Conservation (phyloP, 1,140 invertebrate species). For the Neuroterus valhalla region DNA sequence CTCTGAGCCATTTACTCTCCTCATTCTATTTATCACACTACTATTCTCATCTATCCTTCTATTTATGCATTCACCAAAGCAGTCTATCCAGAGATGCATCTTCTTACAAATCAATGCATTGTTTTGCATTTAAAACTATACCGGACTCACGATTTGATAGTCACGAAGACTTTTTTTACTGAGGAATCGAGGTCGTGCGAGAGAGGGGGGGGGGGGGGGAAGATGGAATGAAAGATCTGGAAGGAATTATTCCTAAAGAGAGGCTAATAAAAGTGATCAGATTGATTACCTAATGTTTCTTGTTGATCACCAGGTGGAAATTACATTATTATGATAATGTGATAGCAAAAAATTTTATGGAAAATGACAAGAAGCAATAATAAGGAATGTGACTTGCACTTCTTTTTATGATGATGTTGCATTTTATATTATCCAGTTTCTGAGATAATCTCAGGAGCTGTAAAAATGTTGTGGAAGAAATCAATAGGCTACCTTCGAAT, state of each 20-base stretch:
- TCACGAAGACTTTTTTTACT: neutral
- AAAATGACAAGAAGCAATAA: neutral
- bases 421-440: too few species aligned
- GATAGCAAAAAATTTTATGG: neutral
- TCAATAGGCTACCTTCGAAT: too few species aligned
- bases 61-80: neutral
- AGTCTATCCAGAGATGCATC: neutral
- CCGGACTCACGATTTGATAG: slow-evolving; percentile 3
- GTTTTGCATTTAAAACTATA: slow-evolving; percentile 14
- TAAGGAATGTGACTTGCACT: too few species aligned
- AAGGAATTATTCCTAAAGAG: slow-evolving; percentile 18
- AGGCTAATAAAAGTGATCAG: slow-evolving; percentile 17
- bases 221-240: neutral
- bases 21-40: too few species aligned
- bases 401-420: neutral
- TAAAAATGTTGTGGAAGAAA: too few species aligned
- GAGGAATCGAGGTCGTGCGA: neutral
- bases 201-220: neutral
- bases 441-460: too few species aligned
- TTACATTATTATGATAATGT: neutral
- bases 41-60: neutral
- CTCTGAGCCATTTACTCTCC: too few species aligned
- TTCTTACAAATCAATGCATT: neutral
- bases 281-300: slow-evolving; percentile 23
- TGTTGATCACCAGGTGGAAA: neutral